phyloP scores from a whole-genome alignment of 2,797 vertebrate genomes.

The Acanthornis magna region DNA sequence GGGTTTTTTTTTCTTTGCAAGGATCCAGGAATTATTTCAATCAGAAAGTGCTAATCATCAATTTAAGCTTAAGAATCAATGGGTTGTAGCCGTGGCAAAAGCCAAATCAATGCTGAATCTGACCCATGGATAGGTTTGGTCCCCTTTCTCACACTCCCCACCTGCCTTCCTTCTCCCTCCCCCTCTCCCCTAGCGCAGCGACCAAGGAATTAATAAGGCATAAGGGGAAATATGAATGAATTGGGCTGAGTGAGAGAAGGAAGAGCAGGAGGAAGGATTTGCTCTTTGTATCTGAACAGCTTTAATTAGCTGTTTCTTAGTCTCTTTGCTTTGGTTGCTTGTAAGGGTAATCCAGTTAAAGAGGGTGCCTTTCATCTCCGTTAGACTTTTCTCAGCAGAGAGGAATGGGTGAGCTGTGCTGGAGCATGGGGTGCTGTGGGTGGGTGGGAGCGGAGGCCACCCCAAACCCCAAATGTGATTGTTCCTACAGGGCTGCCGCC shows the following conservation, averaged over 20 bases:
- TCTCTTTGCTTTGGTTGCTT: conserved; percentile 73
- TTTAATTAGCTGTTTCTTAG: conserved; percentile 79
- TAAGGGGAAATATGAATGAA: conserved; percentile 77
- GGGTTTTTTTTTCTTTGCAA: neutral
- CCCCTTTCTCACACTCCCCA: conserved; percentile 57
- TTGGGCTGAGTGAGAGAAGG: conserved; percentile 39
- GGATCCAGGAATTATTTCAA: conserved; percentile 22
- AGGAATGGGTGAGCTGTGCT: neutral
- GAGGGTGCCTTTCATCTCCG: conserved; percentile 77
- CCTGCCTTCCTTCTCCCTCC: conserved; percentile 28
- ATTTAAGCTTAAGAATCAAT: conserved; percentile 43
- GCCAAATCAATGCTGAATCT: conserved; percentile 54
- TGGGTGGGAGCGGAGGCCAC: neutral
- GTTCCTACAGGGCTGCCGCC: conserved; percentile 1
- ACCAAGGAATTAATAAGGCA: conserved; percentile 70
- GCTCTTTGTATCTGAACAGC: conserved; percentile 69
- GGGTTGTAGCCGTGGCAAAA: conserved; percentile 42
- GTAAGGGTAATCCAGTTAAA: conserved; percentile 81
- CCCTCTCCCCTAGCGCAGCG: neutral
- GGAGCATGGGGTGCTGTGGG: neutral
- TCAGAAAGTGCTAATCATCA: conserved; percentile 54
- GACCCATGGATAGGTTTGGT: conserved; percentile 35
- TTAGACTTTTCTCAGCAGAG: conserved; percentile 61
- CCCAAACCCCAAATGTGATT: conserved; percentile 37
- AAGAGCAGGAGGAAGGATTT: conserved; percentile 70